These are phyloP conservation scores for Brachystomella parvula DNA, from an alignment of 1,140 invertebrate species.

Conservation along the genomic window DNA sequence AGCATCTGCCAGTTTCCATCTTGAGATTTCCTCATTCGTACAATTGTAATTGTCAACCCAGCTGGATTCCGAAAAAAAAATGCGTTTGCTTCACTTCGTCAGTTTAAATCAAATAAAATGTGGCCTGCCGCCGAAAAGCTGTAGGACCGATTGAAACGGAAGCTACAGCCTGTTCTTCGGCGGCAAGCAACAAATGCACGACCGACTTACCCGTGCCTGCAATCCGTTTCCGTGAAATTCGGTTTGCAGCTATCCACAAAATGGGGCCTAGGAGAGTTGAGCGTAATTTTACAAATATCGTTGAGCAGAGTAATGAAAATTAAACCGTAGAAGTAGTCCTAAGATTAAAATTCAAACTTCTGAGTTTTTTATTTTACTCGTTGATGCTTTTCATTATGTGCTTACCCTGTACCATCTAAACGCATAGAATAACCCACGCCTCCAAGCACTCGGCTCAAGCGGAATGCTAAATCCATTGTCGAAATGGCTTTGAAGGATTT, in stretches of 20 bases:
- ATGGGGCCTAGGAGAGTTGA: conserved; percentile 25
- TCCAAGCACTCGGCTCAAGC: conserved; percentile 18
- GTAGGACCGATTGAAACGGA: too few relatives aligned
- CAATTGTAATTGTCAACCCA: conserved; percentile 34
- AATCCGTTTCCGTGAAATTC: conserved; percentile 21
- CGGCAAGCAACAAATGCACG: too few relatives aligned
- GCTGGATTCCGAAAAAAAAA: conserved; percentile 19
- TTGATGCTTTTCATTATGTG: not conserved
- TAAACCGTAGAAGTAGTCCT: conserved; percentile 26
- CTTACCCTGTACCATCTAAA: conserved; percentile 31
- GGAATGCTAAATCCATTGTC: conserved; percentile 13
- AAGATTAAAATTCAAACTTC: not conserved
- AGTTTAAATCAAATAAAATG: not conserved
- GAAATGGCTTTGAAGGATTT: conserved; percentile 24
- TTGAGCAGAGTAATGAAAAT: conserved; percentile 17
- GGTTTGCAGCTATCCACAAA: conserved; percentile 24
- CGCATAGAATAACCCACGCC: conserved; percentile 13
- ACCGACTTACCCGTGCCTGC: conserved; percentile 18
- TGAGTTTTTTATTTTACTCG: not conserved
- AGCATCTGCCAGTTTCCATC: conserved; percentile 29
- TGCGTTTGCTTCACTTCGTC: not conserved
- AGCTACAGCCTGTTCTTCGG: too few relatives aligned
- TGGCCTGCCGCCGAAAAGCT: too few relatives aligned
- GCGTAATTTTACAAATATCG: conserved; percentile 22
- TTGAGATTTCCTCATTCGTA: conserved; percentile 23